Evolutionary conservation across 2,113 vertebrate species (phyloP), one percentile per base, ranked within the genome.

Genomic region (Platichthys flesus): DNA sequence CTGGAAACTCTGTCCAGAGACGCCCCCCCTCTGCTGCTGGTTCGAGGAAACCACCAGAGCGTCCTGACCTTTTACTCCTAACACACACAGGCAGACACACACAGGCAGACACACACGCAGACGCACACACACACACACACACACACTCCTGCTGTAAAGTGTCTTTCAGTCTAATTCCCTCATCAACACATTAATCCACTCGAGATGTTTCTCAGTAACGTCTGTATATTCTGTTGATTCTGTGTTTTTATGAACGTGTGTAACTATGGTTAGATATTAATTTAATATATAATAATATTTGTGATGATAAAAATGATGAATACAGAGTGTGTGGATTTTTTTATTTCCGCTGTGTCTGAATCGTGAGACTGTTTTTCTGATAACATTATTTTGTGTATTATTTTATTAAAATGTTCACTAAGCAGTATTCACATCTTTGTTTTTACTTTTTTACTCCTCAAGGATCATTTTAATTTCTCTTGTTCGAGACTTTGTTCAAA

Each of bases 51-150:
- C 93, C 98, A 99, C 79, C 98, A 99, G 95, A 99, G 98, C 2
- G 97, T 98, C 71, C 96, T 99, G 70, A 99, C 98, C 68, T 99
- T 99, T 90, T 99, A 99, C 86, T 99, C 98, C 10, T 98, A 96
- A 95, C 67, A 62, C 63, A 74, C 79, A 65, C 42, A 20, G 15
- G 18, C 14, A 37, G 8, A 37, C 9, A 9, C 35, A 37, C 35
- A 9, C 35, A 37, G 8, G 9, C 35, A 37, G 8, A 9, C 8
- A 9, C 35, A 37, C 35, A 37, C 35, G 9, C 35, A 37, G 9
- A 37, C 35, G 9, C 35, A 37, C 35, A 37, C 1, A 37, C 35
- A 37, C 35, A 37, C 35, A 37, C 35, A 37, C 6, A 95, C 60
- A 55, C 51, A 70, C 9, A 4, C 20, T 54, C 18, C 51, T 54